These are phyloP conservation scores for Zaprionus vittiger DNA, from an alignment of 1,140 invertebrate genomes.

Conservation along the genomic window DNA sequence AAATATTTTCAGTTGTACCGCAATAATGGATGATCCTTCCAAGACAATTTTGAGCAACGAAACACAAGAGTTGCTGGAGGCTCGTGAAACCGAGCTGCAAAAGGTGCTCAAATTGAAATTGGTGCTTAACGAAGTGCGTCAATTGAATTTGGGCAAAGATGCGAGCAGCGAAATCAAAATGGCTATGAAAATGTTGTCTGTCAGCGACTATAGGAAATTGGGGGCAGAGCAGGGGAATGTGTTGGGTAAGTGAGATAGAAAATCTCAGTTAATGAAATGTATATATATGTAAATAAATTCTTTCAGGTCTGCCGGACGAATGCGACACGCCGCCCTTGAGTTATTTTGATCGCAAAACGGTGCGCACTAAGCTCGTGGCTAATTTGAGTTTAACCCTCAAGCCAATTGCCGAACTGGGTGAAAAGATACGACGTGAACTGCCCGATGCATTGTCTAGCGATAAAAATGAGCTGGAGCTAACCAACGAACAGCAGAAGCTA, in stretches of 20 bases:
- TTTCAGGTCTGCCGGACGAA: constrained; percentile 44
- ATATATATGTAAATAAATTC: not conserved
- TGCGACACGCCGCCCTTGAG: constrained; percentile 39
- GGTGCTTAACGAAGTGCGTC: constrained; percentile 43
- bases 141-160: constrained; percentile 32
- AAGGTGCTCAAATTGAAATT: constrained; percentile 59
- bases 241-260: constrained; percentile 37
- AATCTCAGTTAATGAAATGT: no score
- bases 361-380: constrained; percentile 37
- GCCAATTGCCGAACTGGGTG: constrained; percentile 55
- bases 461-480: constrained; percentile 18
- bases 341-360: constrained; percentile 59
- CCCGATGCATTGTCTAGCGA: constrained; percentile 44
- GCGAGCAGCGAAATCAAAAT: constrained; percentile 42
- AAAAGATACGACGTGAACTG: constrained; percentile 53
- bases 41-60: constrained; percentile 42
- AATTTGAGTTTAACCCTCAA: constrained; percentile 34
- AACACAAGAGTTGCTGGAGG: constrained; percentile 46
- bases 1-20: not conserved
- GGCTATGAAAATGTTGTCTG: constrained; percentile 49
- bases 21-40: constrained; percentile 43
- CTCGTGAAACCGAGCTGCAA: constrained; percentile 44
- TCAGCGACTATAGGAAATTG: constrained; percentile 45
- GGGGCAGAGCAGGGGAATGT: constrained; percentile 47
- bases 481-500: constrained; percentile 52